Evolutionary conservation across 2,113 vertebrate genomes (phyloP).

Genomic region (Cephalophus harveyi): DNA sequence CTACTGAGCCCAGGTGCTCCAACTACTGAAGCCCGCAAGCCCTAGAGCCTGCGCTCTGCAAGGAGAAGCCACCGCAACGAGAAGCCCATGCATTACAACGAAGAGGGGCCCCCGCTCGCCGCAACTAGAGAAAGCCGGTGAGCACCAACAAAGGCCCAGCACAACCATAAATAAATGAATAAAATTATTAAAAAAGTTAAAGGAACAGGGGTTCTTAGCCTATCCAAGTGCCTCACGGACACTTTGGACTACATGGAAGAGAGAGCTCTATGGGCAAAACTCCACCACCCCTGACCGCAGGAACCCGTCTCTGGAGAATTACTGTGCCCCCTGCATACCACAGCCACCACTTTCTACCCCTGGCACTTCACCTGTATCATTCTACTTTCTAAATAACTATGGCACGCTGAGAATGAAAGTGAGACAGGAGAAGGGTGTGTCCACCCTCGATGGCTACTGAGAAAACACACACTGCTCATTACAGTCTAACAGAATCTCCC

Average conservation of each 20-base stretch:
- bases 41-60: background rate
- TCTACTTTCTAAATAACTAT: background rate
- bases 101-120: background rate
- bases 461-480: background rate
- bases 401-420: background rate
- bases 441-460: background rate
- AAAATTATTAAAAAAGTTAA: background rate
- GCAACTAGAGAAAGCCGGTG: background rate
- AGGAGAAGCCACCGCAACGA: background rate
- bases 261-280: background rate
- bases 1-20: background rate
- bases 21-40: background rate
- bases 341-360: background rate
- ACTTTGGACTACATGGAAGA: background rate
- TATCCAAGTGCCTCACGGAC: background rate
- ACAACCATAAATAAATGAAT: background rate
- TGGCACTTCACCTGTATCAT: background rate
- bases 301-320: background rate
- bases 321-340: background rate
- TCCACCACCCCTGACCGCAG: accelerated
- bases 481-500: too few relatives aligned
- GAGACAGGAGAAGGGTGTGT: background rate
- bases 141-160: background rate
- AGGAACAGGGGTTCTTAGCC: background rate
- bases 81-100: background rate